These are phyloP conservation scores for Patella vulgata DNA, from an alignment of 1,140 invertebrate genomes.

Conservation along the genomic window DNA sequence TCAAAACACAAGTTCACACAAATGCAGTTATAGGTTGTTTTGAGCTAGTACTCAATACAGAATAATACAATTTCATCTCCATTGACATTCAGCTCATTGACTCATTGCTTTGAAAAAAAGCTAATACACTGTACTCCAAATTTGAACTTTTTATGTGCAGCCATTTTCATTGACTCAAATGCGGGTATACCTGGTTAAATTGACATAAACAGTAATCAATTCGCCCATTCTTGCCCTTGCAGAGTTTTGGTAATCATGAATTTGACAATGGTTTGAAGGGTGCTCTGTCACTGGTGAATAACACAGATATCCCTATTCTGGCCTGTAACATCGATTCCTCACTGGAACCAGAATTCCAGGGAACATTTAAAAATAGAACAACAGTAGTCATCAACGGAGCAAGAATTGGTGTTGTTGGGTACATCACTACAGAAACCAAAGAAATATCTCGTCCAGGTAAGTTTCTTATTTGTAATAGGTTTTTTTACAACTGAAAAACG, in stretches of 20 bases:
- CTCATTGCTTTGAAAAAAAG: no score
- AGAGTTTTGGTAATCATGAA: constrained; percentile 95
- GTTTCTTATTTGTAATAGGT: constrained; percentile 2
- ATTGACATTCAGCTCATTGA: no score
- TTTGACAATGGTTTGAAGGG: constrained; percentile 85
- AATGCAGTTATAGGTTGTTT: no score
- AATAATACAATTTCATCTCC: no score
- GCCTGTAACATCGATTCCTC: constrained; percentile 80
- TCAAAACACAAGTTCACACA: no score
- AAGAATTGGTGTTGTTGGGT: constrained; percentile 87
- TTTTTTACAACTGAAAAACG: background rate
- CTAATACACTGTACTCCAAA: no score
- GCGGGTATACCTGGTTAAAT: no score
- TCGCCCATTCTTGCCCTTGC: constrained; percentile 9
- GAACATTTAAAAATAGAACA: constrained; percentile 73
- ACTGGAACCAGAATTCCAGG: constrained; percentile 73
- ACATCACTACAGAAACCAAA: constrained; percentile 84
- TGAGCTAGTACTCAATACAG: no score
- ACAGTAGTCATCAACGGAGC: constrained; percentile 73
- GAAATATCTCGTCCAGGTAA: constrained; percentile 43
- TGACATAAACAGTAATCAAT: no score
- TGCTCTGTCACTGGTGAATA: constrained; percentile 80
- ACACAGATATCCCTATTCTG: constrained; percentile 78
- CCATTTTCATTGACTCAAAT: no score
- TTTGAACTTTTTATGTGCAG: no score